Evolutionary conservation across 2,888 invertebrate genomes (phyloP).

Genomic region (Sphaerophoria rueppellii): DNA sequence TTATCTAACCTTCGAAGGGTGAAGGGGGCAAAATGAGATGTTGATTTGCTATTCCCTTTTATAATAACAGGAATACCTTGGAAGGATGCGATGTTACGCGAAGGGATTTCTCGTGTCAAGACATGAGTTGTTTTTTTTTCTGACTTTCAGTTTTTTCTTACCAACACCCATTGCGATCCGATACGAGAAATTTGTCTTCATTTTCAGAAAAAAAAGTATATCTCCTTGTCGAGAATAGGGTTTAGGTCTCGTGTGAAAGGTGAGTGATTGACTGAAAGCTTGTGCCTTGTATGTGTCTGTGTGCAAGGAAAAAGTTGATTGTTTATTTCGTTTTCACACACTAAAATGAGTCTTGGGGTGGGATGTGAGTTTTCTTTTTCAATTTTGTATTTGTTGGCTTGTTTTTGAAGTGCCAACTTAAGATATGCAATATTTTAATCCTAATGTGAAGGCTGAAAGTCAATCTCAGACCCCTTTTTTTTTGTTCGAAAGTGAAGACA

Average conservation of each 20-base stretch:
- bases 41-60: constrained; percentile 67
- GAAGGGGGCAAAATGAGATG: constrained; percentile 28
- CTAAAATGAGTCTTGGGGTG: constrained; percentile 12
- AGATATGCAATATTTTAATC: constrained; percentile 54
- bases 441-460: constrained; percentile 43
- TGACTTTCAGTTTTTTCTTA: background rate
- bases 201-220: constrained; percentile 33
- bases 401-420: constrained; percentile 27
- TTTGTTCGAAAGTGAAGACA: background rate
- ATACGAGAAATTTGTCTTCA: constrained; percentile 59
- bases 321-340: constrained; percentile 55
- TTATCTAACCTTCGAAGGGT: background rate
- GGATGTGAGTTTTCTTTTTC: background rate
- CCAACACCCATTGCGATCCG: background rate
- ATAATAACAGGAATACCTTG: constrained; percentile 49
- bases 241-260: constrained; percentile 59
- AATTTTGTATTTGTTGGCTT: background rate
- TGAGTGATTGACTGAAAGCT: constrained; percentile 72
- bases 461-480: constrained; percentile 43
- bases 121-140: constrained; percentile 22
- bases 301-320: constrained; percentile 34
- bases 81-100: constrained; percentile 64
- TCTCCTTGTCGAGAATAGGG: constrained; percentile 40
- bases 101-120: constrained; percentile 60
- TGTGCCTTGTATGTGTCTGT: background rate